Evolutionary conservation across 2,888 invertebrate species (phyloP), one percentile per base, ranked within the genome.

Genomic region (Trachelus tabidus): DNA sequence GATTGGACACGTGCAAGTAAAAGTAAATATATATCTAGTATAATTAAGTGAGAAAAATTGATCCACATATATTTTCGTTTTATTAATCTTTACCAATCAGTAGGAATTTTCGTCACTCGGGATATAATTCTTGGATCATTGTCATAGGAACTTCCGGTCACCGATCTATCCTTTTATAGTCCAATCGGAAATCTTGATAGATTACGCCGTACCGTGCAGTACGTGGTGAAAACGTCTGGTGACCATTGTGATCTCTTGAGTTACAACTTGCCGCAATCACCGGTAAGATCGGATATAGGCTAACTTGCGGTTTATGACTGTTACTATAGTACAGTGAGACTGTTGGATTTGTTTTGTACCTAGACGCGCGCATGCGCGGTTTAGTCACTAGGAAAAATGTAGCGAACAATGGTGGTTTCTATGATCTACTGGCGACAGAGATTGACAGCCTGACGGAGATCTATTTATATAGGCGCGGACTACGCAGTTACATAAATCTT

Each of bases 251-350:
- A 76, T 81, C 79, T 81, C 80, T 81, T 81, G 81, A 79, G 81
- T 84, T 85, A 83, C 81, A 78, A 79, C 33, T 81, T 79, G 80
- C 81, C 79, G 79, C 81, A 78, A 78, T 78, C 78, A 40, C 40
- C 76, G 78, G 71, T 73, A 81, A 81, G 83, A 80, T 84, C 79
- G 76, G 81, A 86, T 85, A 80, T 83, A 81, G 85, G 81, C 79
- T 82, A 82, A 79, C 76, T 76, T 80, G 85, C 31, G 83, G 85
- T 83, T 79, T 77, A 34, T 73, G 76, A 76, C 68, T 68, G 75
- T 75, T 23, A 23, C 56, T 23, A 9, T 56, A 56, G 23, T 23
- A 56, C 23, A 56, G 56, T 6, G 56, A 23, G 56, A 23, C 9
- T 56, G 23, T 56, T 23, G 56, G 56, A 56, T 23, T 56, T 15